These are phyloP conservation scores for Apodemia zela DNA, from an alignment of 2,888 invertebrate genomes.

Conservation along the genomic window DNA sequence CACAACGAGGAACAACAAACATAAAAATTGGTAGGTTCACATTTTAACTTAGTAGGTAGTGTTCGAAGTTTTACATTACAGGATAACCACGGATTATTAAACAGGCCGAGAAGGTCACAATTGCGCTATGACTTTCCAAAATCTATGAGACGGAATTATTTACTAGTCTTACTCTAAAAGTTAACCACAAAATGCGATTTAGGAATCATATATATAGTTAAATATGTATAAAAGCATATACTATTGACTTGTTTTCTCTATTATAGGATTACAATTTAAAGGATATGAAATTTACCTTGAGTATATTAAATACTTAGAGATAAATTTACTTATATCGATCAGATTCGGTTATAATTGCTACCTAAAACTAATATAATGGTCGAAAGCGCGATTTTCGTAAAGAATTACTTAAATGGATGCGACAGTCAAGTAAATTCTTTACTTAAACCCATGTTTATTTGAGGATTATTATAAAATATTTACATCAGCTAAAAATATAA, in stretches of 20 bases:
- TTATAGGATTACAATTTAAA: constrained; percentile 7
- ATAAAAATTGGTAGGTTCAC: no score
- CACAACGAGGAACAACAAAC: no score
- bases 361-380: constrained; percentile 22
- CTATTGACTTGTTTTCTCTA: constrained; percentile 25
- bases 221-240: constrained; percentile 20
- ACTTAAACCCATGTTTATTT: constrained; percentile 35
- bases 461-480: constrained; percentile 28
- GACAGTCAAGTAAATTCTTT: constrained; percentile 54
- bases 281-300: background rate
- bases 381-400: constrained; percentile 36
- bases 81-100: background rate
- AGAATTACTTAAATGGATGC: constrained; percentile 50
- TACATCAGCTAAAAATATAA: constrained; percentile 29
- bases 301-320: background rate
- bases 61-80: no score
- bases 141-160: constrained; percentile 7
- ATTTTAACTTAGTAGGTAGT: no score
- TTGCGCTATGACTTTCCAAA: background rate
- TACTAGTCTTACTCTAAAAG: constrained; percentile 4
- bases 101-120: background rate
- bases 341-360: constrained; percentile 7
- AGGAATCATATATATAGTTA: constrained; percentile 34
- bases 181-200: constrained; percentile 34
- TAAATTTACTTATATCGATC: background rate